Base-by-base conservation (phyloP, 2,113 vertebrate genomes). In the Camelus bactrianus region DNA sequence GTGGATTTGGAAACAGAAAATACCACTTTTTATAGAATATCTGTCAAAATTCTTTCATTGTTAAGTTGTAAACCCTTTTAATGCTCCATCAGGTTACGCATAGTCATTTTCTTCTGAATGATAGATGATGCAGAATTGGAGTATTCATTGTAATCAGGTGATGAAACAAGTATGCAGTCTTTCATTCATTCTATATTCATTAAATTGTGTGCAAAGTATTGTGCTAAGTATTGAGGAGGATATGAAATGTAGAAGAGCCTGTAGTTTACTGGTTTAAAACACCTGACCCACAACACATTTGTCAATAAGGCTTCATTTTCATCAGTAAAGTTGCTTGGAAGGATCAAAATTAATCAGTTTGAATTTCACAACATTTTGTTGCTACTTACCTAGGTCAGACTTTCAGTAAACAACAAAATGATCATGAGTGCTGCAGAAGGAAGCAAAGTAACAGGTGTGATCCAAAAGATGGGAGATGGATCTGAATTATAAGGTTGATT, bases 41-140 rank as follows among this genome's bases (percentile, higher is more conserved):
- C 14, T 88, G 22, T 95, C 58, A 85, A 50, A 52, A 54, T 77
- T 91, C 52, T 89, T 84, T 73, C 19, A 30, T 83, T 75, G 62
- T 54, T 96, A 87, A 92, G 88, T 86, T 91, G 10, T 42, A 97
- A 94, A 48, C 30, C 26, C 50, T 90, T 96, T 95, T 70, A 86
- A 56, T n/a, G 50, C 50, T 69, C 14, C 28, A 58, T 93, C 73
- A 38, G 8, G n/a, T 80, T 84, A 79, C 72, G 12, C 12, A 6
- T 86, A 56, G 9, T 73, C 20, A 67, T 97, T 89, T 93, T 80
- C 35, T 88, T 94, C 35, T 89, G 60, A 95, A 89, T 84, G 46
- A 85, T 73, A 56, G 56, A 35, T 91, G 48, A 64, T 93, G 12
- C 32, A 76, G 64, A 95, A 80, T 54, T 94, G 28, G 38, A 86